These are phyloP conservation scores for Neodontobutis hainanensis DNA, from an alignment of 2,113 vertebrate genomes.

Conservation along the genomic window DNA sequence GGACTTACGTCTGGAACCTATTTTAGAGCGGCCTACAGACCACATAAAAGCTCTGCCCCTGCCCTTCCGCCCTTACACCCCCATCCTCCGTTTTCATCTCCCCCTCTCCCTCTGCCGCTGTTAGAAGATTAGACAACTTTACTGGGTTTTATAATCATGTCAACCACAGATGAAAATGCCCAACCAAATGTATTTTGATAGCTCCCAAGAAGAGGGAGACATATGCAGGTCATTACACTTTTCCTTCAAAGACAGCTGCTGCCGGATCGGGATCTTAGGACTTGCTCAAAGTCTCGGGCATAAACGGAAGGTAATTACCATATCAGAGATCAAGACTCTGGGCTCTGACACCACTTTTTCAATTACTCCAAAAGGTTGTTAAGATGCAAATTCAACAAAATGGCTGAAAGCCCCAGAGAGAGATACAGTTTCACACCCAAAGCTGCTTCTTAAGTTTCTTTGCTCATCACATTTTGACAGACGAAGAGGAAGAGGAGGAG, in stretches of 20 bases:
- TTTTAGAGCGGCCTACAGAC: conserved; percentile 62
- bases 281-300: conserved; percentile 65
- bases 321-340: conserved; percentile 73
- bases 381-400: conserved; percentile 78
- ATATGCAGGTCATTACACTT: conserved; percentile 73
- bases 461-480: conserved; percentile 70
- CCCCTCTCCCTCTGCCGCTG: conserved; percentile 33
- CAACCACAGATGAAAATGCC: conserved; percentile 65
- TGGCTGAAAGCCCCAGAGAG: conserved; percentile 65
- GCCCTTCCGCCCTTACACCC: conserved; percentile 40
- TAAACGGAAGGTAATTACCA: conserved; percentile 74
- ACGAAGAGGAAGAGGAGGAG: conserved; percentile 29
- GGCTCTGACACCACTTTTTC: conserved; percentile 77
- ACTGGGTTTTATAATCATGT: conserved; percentile 73
- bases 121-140: conserved; percentile 73
- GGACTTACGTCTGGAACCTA: conserved; percentile 68
- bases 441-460: conserved; percentile 66
- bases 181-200: conserved; percentile 61
- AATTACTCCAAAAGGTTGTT: conserved; percentile 78
- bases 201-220: conserved; percentile 60
- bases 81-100: conserved; percentile 28
- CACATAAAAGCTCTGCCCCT: conserved; percentile 68
- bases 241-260: conserved; percentile 71
- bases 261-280: conserved; percentile 53
- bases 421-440: conserved; percentile 68